Percentiles rank a stretch among this genome's conserved stretches.
phyloP scores from a whole-genome alignment of 2,797 vertebrate genomes.

The Chanos chanos region DNA sequence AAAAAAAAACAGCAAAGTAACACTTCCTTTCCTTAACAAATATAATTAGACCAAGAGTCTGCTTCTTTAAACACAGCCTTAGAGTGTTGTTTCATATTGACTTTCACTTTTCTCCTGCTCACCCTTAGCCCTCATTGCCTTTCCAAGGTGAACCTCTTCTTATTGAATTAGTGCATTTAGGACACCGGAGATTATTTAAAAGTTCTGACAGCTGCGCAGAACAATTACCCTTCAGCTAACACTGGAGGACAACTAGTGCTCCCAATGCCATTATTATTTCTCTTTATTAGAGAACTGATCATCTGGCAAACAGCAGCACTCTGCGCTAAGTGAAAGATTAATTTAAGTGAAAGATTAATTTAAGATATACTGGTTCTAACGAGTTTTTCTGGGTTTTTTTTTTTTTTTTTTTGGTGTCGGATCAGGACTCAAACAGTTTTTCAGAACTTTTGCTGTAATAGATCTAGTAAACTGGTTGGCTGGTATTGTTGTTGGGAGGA shows the following conservation, averaged over 20 bases:
- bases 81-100: background rate
- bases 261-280: conserved; percentile 59
- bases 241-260: conserved; percentile 61
- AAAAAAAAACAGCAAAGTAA: too few species aligned
- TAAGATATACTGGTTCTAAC: conserved; percentile 7
- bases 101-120: background rate
- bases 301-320: conserved; percentile 30
- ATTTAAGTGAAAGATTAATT: conserved; percentile 6
- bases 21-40: background rate
- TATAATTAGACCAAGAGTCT: background rate
- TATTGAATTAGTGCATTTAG: conserved; percentile 18
- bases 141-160: conserved; percentile 37
- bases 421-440: too few species aligned
- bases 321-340: conserved; percentile 22
- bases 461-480: too few species aligned
- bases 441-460: too few species aligned
- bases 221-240: conserved; percentile 64
- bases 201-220: conserved; percentile 59
- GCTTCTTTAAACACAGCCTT: background rate
- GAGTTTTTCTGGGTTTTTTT: too few species aligned
- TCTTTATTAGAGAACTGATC: conserved; percentile 74
- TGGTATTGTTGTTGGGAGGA: too few species aligned
- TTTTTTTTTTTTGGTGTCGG: conserved; percentile 20
- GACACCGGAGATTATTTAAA: conserved; percentile 39
- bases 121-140: conserved; percentile 11